Evolutionary conservation across 2,113 vertebrate species (phyloP), one percentile per base, ranked within the genome.

Genomic region (Aptenodytes patagonicus): DNA sequence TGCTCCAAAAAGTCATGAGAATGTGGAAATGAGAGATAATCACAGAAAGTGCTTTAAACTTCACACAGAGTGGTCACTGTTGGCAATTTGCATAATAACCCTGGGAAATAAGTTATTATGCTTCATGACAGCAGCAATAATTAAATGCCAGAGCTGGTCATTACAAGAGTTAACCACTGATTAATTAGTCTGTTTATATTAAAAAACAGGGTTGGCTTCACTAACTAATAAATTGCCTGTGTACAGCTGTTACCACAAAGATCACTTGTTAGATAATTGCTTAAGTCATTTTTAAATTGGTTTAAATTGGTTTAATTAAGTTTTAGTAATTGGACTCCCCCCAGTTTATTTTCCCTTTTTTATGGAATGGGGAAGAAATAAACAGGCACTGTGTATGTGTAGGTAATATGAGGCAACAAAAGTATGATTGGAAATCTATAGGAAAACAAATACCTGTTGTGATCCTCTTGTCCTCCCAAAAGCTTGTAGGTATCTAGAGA

Each of bases 101-200:
- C 60, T 42, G 79, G 76, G 65, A 95, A 97, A 84, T 85, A 57
- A 66, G 68, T 60, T 55, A 78, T 44, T 69, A 73, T 52, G 78
- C 51, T 81, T 76, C 42, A 62, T 36, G 73, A 87, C 65, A 87
- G 78, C 57, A 83, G 81, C 47, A 64, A 83, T 94, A 87, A 88
- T 77, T 95, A 83, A 81, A 93, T 70, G 62, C 89, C 75, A 82
- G 84, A 87, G 42, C 57, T 92, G 88, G 89, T 86, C 87, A 96
- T 96, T 96, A 69, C 2, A 54, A 83, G 80, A 93, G 66, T 93
- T 97, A 98, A 93, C 86, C 82, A 58, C 90, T 88, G 93, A 97
- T 97, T 97, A 97, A 97, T 97, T 97, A 93, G 92, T 94, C 92
- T 96, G 82, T 96, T 97, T 97, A 87, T 96, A 94, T 94, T 88